phyloP scores from a whole-genome alignment of 37 sponge, comb jelly and placozoan genomes.

The Ianthella basta region DNA sequence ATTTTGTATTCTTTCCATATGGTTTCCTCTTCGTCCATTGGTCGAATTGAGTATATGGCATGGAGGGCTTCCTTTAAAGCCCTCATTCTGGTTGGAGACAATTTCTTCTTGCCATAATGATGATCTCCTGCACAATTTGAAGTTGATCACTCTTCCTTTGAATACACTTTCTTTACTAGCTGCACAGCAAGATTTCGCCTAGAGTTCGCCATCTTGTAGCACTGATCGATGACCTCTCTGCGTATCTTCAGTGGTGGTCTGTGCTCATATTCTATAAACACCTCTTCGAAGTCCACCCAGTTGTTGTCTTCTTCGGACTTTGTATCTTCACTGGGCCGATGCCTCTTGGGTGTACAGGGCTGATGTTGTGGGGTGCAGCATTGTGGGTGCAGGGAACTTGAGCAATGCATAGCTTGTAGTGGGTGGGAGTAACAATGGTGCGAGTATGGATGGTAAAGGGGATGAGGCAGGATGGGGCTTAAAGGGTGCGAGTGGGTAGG shows the following conservation, averaged over 20 bases:
- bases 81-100: slow-evolving; percentile 2
- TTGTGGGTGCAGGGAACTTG: background rate
- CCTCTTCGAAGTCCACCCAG: background rate
- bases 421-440: background rate
- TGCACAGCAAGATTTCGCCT: slow-evolving; percentile 9
- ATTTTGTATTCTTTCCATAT: slow-evolving; percentile 3
- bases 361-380: background rate
- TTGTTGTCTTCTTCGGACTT: background rate
- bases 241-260: background rate
- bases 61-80: background rate
- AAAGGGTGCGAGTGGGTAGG: background rate
- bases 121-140: slow-evolving; percentile 31
- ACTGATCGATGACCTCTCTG: background rate
- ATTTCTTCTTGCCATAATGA: background rate
- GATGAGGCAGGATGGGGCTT: background rate
- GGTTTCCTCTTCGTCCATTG: background rate
- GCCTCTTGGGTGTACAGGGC: background rate
- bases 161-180: slow-evolving; percentile 1
- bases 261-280: background rate
- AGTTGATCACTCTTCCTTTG: background rate
- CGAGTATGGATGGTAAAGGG: background rate
- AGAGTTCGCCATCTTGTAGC: background rate
- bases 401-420: background rate
- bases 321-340: background rate
- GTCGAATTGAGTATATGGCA: background rate